A percentile compares a stretch with the other conserved stretches of the same genome.
Evolutionary conservation across 2,797 vertebrate genomes (phyloP).

Genomic region (Telmatherina bonti): DNA sequence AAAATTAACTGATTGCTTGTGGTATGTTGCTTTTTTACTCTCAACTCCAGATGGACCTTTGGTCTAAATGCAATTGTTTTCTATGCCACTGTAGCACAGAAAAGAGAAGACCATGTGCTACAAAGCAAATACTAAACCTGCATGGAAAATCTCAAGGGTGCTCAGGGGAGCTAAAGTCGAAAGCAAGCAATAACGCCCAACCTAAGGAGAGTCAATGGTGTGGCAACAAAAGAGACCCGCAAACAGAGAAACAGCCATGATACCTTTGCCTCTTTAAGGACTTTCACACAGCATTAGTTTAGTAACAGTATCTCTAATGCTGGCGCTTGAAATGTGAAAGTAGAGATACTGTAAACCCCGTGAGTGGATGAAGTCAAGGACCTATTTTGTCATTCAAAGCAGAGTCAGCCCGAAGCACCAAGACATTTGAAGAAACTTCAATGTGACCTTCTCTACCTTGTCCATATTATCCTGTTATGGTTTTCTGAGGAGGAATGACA

Average conservation of each 20-base stretch:
- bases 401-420: slow-evolving; percentile 43
- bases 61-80: slow-evolving; percentile 57
- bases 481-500: slow-evolving; percentile 26
- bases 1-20: slow-evolving; percentile 5
- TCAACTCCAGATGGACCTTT: slow-evolving; percentile 26
- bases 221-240: slow-evolving; percentile 27
- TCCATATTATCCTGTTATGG: slow-evolving; percentile 39
- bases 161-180: slow-evolving; percentile 70
- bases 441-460: slow-evolving; percentile 43
- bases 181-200: slow-evolving; percentile 53
- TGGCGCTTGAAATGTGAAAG: slow-evolving; percentile 55
- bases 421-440: slow-evolving; percentile 52
- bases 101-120: slow-evolving; percentile 65
- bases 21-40: slow-evolving; percentile 20
- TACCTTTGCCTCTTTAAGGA: slow-evolving; percentile 61
- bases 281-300: slow-evolving; percentile 54
- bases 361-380: slow-evolving; percentile 57
- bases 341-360: slow-evolving; percentile 31
- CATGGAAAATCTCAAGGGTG: slow-evolving; percentile 69
- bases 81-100: slow-evolving; percentile 52
- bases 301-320: slow-evolving; percentile 57
- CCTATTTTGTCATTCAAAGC: slow-evolving; percentile 57
- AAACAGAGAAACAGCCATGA: slow-evolving; percentile 48
- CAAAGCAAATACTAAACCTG: slow-evolving; percentile 61
- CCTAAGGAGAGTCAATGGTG: slow-evolving; percentile 52